Evolutionary conservation across 2,113 vertebrate species (phyloP).

Genomic region (Phylloscopus whistleri): DNA sequence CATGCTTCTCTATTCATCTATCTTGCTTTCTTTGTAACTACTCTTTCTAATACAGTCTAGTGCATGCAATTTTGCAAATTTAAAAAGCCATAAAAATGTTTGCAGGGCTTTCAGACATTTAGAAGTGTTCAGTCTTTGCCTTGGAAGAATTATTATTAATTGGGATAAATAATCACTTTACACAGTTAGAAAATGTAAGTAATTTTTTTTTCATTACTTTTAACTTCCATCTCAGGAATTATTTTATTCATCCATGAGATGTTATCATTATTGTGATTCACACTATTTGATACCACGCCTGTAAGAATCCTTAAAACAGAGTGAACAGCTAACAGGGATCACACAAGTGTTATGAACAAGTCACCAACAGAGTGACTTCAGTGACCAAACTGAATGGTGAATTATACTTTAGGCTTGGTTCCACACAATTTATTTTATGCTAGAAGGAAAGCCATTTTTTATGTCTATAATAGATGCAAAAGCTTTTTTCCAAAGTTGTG

Average conservation of each 20-base stretch:
- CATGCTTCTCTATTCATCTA: background rate
- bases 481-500: slow-evolving; percentile 30
- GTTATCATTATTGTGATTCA: slow-evolving; percentile 9
- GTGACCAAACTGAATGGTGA: background rate
- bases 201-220: slow-evolving; percentile 52
- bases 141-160: slow-evolving; percentile 63
- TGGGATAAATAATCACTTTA: slow-evolving; percentile 58
- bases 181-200: slow-evolving; percentile 55
- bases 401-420: background rate
- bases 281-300: slow-evolving; percentile 20
- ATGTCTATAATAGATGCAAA: slow-evolving; percentile 8
- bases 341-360: background rate
- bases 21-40: background rate
- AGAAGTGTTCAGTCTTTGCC: slow-evolving; percentile 25
- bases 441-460: slow-evolving; percentile 46
- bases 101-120: slow-evolving; percentile 45
- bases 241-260: slow-evolving; percentile 42
- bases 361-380: background rate
- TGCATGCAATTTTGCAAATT: slow-evolving; percentile 16
- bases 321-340: background rate
- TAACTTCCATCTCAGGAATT: slow-evolving; percentile 62
- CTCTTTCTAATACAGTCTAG: slow-evolving; percentile 20
- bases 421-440: background rate
- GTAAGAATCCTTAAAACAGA: slow-evolving; percentile 19
- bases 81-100: slow-evolving; percentile 22